A percentile compares a stretch with the other conserved stretches of the same genome.
Evolutionary conservation across 2,113 vertebrate genomes (phyloP).

Genomic region (Muscicapa adusta): DNA sequence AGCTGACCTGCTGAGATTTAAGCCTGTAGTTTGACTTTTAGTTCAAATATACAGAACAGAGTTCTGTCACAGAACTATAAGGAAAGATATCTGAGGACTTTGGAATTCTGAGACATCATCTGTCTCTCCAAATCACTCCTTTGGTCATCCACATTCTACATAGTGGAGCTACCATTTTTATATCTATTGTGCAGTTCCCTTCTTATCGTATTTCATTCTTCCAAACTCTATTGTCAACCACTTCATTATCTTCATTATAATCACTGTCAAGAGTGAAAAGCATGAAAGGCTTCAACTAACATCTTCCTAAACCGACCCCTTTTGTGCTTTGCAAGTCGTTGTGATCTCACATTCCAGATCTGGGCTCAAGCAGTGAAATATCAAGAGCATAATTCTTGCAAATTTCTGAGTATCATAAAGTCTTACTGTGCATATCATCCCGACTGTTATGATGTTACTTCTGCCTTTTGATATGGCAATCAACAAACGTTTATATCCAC

Average conservation of each 20-base stretch:
- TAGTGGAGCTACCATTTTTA: neutral
- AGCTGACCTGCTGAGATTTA: neutral
- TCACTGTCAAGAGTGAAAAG: constrained; percentile 21
- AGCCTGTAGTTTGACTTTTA: neutral
- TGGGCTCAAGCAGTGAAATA: neutral
- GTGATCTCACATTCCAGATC: neutral
- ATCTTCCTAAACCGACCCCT: neutral
- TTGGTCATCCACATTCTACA: neutral
- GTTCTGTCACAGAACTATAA: neutral
- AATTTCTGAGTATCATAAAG: constrained; percentile 29
- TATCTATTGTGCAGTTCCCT: neutral
- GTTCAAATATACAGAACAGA: neutral
- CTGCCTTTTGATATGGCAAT: constrained; percentile 56
- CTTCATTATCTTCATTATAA: constrained; percentile 44
- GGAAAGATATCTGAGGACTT: neutral
- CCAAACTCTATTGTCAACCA: neutral
- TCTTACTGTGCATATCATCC: neutral
- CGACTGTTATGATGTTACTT: constrained; percentile 15
- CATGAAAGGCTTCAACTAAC: constrained; percentile 11
- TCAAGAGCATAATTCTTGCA: constrained; percentile 32
- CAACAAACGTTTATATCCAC: constrained; percentile 39
- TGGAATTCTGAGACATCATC: neutral
- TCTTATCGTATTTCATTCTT: neutral
- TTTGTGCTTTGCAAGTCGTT: neutral
- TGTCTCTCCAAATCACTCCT: neutral